These are phyloP conservation scores for Coluber constrictor DNA, from an alignment of 2,797 vertebrate genomes.

Conservation along the genomic window DNA sequence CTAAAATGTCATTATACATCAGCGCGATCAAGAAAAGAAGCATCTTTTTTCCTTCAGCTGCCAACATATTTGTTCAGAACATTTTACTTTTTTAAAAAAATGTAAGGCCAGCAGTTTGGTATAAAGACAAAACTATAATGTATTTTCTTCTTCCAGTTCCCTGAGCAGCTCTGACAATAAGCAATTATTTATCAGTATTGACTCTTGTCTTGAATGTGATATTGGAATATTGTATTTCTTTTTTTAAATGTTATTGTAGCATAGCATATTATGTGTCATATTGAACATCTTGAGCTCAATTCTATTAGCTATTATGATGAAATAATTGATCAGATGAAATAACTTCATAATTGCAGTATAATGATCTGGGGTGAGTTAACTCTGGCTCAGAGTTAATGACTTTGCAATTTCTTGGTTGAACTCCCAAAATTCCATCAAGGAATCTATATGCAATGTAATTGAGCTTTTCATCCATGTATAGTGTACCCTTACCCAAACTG, in stretches of 20 bases:
- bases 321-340: background rate
- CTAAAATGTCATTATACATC: background rate
- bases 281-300: background rate
- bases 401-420: background rate
- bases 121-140: background rate
- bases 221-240: slow-evolving; percentile 10
- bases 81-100: background rate
- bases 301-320: slow-evolving; percentile 11
- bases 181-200: slow-evolving; percentile 20
- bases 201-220: background rate
- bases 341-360: background rate
- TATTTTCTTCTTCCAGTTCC: background rate
- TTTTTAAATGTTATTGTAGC: background rate
- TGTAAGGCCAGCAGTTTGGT: background rate
- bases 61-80: background rate
- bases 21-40: background rate
- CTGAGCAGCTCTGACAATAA: background rate
- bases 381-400: background rate
- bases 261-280: background rate
- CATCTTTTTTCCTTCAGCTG: background rate
- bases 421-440: background rate
- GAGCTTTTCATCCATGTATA: background rate
- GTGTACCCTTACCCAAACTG: background rate
- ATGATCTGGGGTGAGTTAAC: background rate
- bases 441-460: background rate